Conservation (phyloP, 2,888 invertebrate species). For the Andrena flavipes region DNA sequence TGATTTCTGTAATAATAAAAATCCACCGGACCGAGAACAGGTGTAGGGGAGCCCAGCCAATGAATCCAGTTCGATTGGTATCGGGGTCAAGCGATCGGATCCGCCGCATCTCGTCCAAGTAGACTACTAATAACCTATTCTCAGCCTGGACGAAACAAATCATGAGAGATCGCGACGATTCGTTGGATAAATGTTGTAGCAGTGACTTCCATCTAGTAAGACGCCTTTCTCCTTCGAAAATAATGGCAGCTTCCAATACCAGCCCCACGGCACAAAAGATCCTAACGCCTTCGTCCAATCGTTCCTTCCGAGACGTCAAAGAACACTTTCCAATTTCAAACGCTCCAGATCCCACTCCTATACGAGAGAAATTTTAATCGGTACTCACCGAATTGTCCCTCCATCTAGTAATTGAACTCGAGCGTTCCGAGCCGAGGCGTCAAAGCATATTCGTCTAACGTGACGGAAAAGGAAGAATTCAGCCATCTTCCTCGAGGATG, state of each 20-base stretch:
- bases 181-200: background rate
- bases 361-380: background rate
- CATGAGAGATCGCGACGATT: background rate
- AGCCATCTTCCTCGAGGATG: background rate
- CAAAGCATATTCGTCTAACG: slow-evolving; percentile 3
- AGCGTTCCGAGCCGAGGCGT: background rate
- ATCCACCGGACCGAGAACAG: slow-evolving; percentile 54
- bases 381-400: background rate
- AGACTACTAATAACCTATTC: slow-evolving; percentile 44
- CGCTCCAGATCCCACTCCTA: background rate
- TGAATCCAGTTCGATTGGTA: slow-evolving; percentile 49
- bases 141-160: slow-evolving; percentile 44
- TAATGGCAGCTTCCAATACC: background rate
- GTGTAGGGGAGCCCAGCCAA: slow-evolving; percentile 25
- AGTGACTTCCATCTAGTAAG: background rate
- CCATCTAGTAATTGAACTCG: no score
- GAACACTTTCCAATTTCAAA: background rate
- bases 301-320: no score
- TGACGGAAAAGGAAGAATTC: slow-evolving; percentile 11
- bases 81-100: slow-evolving; percentile 57
- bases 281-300: no score
- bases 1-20: slow-evolving; percentile 61
- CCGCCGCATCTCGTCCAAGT: slow-evolving; percentile 20
- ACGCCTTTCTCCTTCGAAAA: background rate
- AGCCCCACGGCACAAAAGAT: background rate